Evolutionary conservation across 2,888 invertebrate genomes (phyloP).

Genomic region (Yponomeuta malinellus): DNA sequence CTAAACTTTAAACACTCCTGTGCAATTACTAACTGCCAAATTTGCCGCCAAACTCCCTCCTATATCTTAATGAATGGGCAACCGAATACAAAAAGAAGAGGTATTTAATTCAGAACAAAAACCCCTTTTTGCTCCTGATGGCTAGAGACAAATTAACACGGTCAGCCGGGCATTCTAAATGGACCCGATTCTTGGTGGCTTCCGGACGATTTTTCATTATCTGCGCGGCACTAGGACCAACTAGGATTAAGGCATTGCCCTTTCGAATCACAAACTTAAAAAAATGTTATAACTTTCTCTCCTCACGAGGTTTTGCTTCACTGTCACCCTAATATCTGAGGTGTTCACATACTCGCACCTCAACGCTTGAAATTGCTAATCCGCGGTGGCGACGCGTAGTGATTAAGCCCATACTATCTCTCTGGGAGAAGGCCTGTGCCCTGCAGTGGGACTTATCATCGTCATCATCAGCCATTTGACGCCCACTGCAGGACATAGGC

Average conservation of each 20-base stretch:
- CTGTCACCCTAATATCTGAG: too few relatives aligned
- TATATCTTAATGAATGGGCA: neutral
- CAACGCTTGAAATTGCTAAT: too few relatives aligned
- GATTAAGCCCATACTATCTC: too few relatives aligned
- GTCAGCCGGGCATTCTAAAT: conserved; percentile 41
- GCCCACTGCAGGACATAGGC: too few relatives aligned
- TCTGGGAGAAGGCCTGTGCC: too few relatives aligned
- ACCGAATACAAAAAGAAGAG: neutral
- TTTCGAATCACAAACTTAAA: neutral
- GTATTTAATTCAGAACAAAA: conserved; percentile 2
- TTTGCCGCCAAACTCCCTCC: neutral
- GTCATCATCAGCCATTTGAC: too few relatives aligned
- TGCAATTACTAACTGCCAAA: neutral
- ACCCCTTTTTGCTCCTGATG: neutral
- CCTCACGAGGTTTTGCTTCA: too few relatives aligned
- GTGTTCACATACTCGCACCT: too few relatives aligned
- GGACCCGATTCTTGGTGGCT: conserved; percentile 36
- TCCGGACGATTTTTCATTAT: conserved; percentile 69
- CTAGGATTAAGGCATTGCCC: neutral
- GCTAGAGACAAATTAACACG: conserved; percentile 37
- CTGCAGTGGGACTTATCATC: too few relatives aligned
- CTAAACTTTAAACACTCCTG: neutral
- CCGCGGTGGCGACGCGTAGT: too few relatives aligned
- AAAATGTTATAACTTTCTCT: neutral
- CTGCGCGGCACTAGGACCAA: neutral